These are phyloP conservation scores for Archocentrus centrarchus DNA, from an alignment of 2,113 vertebrate species.

Conservation along the genomic window DNA sequence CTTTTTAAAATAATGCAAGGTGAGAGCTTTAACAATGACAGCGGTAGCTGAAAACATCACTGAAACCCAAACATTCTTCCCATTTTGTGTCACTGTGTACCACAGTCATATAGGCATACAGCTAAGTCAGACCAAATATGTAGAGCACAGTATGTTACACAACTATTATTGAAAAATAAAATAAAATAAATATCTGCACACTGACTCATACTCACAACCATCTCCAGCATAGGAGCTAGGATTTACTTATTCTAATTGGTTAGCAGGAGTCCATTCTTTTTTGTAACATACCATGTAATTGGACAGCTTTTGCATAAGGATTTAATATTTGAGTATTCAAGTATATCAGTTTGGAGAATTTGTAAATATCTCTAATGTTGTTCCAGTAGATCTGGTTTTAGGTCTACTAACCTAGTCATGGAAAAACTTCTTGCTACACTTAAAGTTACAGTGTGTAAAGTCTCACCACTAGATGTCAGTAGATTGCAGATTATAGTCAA, in stretches of 20 bases:
- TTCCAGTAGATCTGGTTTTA: neutral
- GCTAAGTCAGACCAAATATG: neutral
- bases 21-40: constrained; percentile 8
- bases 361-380: neutral
- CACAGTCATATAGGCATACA: neutral
- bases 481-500: no score
- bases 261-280: neutral
- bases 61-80: neutral
- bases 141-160: neutral
- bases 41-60: neutral
- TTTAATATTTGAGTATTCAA: no score
- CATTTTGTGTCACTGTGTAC: neutral
- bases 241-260: neutral
- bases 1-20: neutral
- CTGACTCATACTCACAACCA: neutral
- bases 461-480: no score
- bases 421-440: neutral
- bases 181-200: neutral
- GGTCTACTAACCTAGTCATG: neutral
- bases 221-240: neutral
- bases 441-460: no score
- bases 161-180: neutral
- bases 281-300: neutral
- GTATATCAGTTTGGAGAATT: no score
- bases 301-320: no score